These are phyloP conservation scores for Drosophila micromelanica DNA, from an alignment of 1,140 invertebrate genomes.

Conservation along the genomic window DNA sequence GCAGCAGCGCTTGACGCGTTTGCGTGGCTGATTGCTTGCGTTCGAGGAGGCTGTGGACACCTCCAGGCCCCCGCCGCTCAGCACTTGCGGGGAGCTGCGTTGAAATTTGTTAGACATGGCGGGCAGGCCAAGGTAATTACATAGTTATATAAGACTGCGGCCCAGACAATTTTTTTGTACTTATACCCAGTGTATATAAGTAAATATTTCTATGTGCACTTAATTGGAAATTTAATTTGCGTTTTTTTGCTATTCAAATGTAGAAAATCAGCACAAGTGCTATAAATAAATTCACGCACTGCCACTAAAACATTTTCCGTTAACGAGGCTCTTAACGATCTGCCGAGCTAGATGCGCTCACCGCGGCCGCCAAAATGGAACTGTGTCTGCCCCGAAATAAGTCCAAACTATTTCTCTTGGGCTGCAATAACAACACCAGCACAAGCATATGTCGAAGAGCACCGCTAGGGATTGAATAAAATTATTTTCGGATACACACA, in stretches of 20 bases:
- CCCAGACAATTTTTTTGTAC: neutral
- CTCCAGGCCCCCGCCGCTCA: conserved; percentile 35
- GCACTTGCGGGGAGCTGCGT: conserved; percentile 60
- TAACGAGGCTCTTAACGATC: conserved; percentile 20
- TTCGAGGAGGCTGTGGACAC: conserved; percentile 85
- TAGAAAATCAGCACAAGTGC: conserved; percentile 40
- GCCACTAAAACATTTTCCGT: conserved; percentile 44
- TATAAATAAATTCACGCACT: conserved; percentile 52
- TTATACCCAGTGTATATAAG: neutral
- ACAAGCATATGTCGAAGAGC: conserved; percentile 16
- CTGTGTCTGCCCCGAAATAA: conserved; percentile 43
- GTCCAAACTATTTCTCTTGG: conserved; percentile 46
- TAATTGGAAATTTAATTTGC: conserved; percentile 14
- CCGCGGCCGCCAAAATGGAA: conserved; percentile 63
- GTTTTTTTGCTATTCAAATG: neutral
- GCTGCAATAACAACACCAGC: neutral
- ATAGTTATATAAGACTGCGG: conserved; percentile 41
- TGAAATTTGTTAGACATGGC: conserved; percentile 71
- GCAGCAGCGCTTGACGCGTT: conserved; percentile 88
- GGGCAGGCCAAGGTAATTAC: conserved; percentile 18
- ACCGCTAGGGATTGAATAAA: conserved; percentile 20
- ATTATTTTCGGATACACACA: conserved; percentile 28
- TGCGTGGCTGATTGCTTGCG: conserved; percentile 88
- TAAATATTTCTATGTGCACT: conserved; percentile 12
- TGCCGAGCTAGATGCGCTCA: conserved; percentile 27